Conservation (phyloP, 2,797 vertebrate species). For the Notamacropus eugenii region DNA sequence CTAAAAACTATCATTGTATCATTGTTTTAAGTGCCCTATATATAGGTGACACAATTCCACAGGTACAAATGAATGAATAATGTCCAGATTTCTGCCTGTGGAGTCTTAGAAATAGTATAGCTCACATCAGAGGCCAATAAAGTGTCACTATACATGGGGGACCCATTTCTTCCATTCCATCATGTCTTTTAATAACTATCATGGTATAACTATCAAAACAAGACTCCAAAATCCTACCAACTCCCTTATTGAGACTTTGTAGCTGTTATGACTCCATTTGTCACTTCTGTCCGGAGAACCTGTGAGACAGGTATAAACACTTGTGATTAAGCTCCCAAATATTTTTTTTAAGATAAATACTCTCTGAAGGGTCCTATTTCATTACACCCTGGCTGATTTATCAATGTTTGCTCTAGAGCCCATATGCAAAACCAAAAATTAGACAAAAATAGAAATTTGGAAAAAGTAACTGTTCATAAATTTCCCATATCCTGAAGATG, state of each 20-base stretch:
- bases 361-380: conserved; percentile 2
- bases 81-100: not conserved
- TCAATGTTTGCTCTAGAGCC: not conserved
- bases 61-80: not conserved
- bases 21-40: not conserved
- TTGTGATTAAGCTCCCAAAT: not conserved
- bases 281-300: not conserved
- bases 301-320: conserved; percentile 16
- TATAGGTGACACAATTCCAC: not conserved
- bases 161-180: not conserved
- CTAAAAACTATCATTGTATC: not conserved
- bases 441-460: conserved; percentile 41
- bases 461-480: conserved; percentile 62
- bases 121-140: not conserved
- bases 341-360: not conserved
- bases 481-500: conserved; percentile 47
- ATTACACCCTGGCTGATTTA: conserved; percentile 46
- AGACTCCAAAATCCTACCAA: not conserved
- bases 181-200: not conserved
- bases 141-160: not conserved
- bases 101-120: not conserved
- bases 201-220: not conserved
- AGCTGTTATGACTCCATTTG: not conserved
- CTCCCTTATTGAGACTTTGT: not conserved
- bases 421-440: conserved; percentile 52